Evolutionary conservation across 2,888 invertebrate genomes (phyloP), one percentile per base, ranked within the genome.

Genomic region (Pasiphila rectangulata): DNA sequence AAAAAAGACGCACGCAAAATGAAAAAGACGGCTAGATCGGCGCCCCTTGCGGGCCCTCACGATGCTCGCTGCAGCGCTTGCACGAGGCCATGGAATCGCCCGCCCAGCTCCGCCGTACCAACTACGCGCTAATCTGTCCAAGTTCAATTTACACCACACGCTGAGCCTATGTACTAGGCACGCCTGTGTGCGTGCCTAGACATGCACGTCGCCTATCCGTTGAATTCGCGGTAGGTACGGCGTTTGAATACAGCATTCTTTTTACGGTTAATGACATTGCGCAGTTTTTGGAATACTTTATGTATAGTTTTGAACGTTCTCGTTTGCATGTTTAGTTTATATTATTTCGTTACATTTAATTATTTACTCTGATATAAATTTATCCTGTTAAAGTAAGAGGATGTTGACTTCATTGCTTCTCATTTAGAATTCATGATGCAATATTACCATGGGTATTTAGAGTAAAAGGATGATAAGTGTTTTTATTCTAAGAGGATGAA

Each of bases 1-100:
- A 88, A 88, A 88, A 87, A 88, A 88, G 88, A 87, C 87, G 83
- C 84, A 84, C 84, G 82, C 87, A 81, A 83, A 84, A 85, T 83
- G 76, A 79, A 85, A 83, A 85, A 81, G 83, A 83, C 76, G 80
- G 83, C 81, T 80, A 83, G 83, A 82, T 77, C 74, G 75, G 79
- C 75, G 78, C 85, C 75, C 81, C 83, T 74, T 71, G 72, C 72
- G 79, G 77, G 75, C 72, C 78, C 79, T 79, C 76, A 69, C 69
- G 75, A 63, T 83, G 54, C 38, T 40, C n/a, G 45, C 36, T 57
- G 86, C 87, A 85, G 72, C 68, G 63, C 24, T 19, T 12, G 65
- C 62, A 59, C 61, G 60, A 57, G 73, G 63, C 66, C 67, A 59
- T 59, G 64, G 62, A 66, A 59, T 36, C 23, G 20, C 24, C 21